Conservation (phyloP, 2,888 invertebrate genomes). For the Adela reaumurella region DNA sequence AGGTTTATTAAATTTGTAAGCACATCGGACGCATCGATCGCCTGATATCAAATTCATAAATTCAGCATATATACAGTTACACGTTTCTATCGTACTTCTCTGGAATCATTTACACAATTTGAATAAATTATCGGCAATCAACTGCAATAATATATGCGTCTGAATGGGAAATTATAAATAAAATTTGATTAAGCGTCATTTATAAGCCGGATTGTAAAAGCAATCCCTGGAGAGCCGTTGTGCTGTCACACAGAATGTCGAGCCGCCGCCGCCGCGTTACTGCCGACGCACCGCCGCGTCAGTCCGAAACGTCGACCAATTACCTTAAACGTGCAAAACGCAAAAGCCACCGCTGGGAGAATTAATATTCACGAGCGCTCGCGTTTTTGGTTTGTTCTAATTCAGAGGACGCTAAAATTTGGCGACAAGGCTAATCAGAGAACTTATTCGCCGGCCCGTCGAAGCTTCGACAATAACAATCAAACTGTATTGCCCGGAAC, state of each 20-base stretch:
- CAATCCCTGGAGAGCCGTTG: not conserved
- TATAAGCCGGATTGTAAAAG: conserved; percentile 50
- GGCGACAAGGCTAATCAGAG: too few relatives aligned
- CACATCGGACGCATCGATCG: too few relatives aligned
- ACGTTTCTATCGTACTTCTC: not conserved
- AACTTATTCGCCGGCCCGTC: too few relatives aligned
- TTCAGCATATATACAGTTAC: not conserved
- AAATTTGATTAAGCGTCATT: conserved; percentile 31
- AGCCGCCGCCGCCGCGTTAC: not conserved
- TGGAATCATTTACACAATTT: not conserved
- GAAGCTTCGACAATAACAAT: too few relatives aligned
- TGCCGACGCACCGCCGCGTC: conserved; percentile 35
- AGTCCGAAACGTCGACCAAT: conserved; percentile 51
- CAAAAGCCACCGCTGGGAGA: conserved; percentile 42
- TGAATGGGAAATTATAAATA: conserved; percentile 5
- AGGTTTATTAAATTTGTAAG: too few relatives aligned
- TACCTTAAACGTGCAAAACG: conserved; percentile 55
- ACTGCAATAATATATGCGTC: not conserved
- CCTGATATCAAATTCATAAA: not conserved
- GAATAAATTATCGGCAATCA: not conserved
- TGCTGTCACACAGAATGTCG: not conserved
- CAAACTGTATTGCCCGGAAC: too few relatives aligned
- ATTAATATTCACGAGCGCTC: conserved; percentile 50
- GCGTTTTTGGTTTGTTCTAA: conserved; percentile 32
- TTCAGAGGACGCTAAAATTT: too few relatives aligned